These are phyloP conservation scores for Xyrauchen texanus DNA, from an alignment of 2,113 vertebrate genomes.

Conservation along the genomic window DNA sequence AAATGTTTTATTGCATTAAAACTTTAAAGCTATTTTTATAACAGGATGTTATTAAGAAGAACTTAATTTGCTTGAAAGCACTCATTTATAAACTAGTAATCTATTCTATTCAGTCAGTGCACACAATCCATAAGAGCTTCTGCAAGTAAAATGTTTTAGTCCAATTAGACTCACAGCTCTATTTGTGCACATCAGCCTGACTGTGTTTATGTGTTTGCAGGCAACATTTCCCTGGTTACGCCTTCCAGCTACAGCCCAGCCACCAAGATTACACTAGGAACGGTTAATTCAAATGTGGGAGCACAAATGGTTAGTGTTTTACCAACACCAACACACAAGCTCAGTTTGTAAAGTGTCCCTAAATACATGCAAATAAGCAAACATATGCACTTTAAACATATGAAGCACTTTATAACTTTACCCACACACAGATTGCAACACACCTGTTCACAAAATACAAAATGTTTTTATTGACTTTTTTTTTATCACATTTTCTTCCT, in stretches of 20 bases:
- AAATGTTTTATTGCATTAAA: too few relatives aligned
- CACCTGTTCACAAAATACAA: neutral
- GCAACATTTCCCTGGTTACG: slow-evolving; percentile 57
- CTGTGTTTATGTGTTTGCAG: slow-evolving; percentile 43
- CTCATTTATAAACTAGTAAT: too few relatives aligned
- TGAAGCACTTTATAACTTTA: neutral
- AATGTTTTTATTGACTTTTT: too few relatives aligned
- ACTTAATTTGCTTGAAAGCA: too few relatives aligned
- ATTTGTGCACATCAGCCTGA: neutral
- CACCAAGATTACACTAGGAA: slow-evolving; percentile 58
- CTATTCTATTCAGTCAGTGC: too few relatives aligned
- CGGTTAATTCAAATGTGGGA: slow-evolving; percentile 60
- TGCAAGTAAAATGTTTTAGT: neutral
- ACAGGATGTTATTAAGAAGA: too few relatives aligned
- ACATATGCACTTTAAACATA: neutral
- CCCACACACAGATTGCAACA: neutral
- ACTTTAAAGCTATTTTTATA: too few relatives aligned
- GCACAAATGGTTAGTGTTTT: slow-evolving; percentile 58
- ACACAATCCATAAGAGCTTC: neutral
- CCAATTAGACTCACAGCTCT: neutral
- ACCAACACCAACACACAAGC: neutral
- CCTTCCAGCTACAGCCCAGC: slow-evolving; percentile 52
- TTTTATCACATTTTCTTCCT: too few relatives aligned
- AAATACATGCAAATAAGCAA: neutral
- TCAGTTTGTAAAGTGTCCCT: neutral